Base-by-base conservation (phyloP, 2,113 vertebrate species). In the Callipepla squamata region DNA sequence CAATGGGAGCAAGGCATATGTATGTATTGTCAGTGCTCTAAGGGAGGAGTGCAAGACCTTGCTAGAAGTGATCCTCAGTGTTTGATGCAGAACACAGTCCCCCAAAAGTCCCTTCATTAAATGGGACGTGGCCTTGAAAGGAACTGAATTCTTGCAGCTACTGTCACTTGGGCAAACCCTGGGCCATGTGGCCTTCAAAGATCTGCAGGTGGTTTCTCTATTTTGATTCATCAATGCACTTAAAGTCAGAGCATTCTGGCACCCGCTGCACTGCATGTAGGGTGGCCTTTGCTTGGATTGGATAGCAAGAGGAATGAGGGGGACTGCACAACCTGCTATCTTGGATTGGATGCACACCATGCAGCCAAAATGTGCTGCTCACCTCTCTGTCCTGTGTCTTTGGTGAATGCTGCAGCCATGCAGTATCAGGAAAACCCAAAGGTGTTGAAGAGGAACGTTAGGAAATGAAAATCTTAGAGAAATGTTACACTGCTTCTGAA, bases 311-410 rank as follows among this genome's bases (percentile, higher is more conserved):
- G 36, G n/a, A 32, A 81, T 25, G 83, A 61, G 13, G 5, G 7
- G 4, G 22, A 22, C 13, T 11, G 32, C 19, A 63, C 19, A 30
- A 13, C 32, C 34, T 65, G 26, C n/a, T 53, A 0, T 12, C 34
- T 38, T 0, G 0, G 5, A 3, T 5, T 9, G 44, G 58, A 42
- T 14, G 21, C 5, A 5, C 4, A 22, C 7, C 36, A 51, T 44
- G 32, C 11, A 14, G 5, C 3, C 21, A 50, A 7, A 70, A 81
- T 7, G 9, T 32, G 38, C 75, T 42, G 4, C 7, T 28, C 18
- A 4, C 38, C n/a, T 75, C 40, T n/a, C 85, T 61, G 42, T 9
- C n/a, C 85, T 50, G 42, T 22, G 73, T 4, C 28, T 50, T 47
- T 55, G 42, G 9, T 42, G 30, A 61, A 36, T 1, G 20, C 72